phyloP scores from a whole-genome alignment of 2,113 vertebrate genomes.

The Aegithalos caudatus region DNA sequence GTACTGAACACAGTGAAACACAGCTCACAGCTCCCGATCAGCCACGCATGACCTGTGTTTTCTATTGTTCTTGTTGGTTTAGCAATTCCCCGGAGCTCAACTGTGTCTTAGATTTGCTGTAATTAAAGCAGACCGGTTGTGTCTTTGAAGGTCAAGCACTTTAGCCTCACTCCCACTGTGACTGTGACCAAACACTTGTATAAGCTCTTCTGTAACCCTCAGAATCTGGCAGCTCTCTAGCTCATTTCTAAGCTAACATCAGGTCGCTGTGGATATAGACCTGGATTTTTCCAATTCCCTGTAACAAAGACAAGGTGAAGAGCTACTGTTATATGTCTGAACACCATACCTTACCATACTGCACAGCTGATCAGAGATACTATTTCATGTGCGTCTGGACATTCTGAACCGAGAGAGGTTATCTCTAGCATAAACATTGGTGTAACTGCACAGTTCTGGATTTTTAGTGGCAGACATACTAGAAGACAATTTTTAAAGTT shows the following conservation, averaged over 20 bases:
- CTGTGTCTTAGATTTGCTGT: background rate
- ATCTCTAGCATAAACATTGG: background rate
- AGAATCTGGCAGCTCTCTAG: background rate
- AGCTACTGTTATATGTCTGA: background rate
- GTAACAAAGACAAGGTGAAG: background rate
- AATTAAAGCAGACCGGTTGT: background rate
- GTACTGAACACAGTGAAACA: background rate
- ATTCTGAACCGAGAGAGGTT: background rate
- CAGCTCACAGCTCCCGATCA: background rate
- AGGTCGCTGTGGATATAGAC: background rate
- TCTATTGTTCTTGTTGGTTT: slow-evolving; percentile 1
- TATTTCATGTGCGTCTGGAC: background rate
- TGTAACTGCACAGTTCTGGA: background rate
- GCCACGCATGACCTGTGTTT: background rate
- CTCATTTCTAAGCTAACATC: background rate
- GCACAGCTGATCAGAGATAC: background rate
- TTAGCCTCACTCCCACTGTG: background rate
- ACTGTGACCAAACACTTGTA: background rate
- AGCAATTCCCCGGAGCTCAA: background rate
- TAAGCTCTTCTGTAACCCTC: background rate
- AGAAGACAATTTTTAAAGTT: background rate
- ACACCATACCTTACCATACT: background rate
- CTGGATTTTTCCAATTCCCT: background rate
- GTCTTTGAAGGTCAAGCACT: background rate
- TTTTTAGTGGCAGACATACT: background rate